These are phyloP conservation scores for Spheniscus humboldti DNA, from an alignment of 2,797 vertebrate genomes.

Conservation along the genomic window DNA sequence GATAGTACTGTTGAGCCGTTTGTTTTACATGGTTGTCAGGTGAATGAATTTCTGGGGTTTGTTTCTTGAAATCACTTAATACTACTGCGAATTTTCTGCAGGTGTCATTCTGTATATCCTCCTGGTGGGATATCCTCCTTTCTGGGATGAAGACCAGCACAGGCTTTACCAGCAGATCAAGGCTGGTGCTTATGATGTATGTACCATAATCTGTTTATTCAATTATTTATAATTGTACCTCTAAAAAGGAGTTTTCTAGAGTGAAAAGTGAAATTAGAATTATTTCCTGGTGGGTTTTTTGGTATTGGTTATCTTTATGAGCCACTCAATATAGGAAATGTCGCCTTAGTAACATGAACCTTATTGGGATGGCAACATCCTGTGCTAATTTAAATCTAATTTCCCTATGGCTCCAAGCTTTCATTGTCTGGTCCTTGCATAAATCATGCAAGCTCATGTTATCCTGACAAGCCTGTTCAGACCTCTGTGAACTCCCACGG, in stretches of 20 bases:
- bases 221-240: background rate
- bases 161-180: constrained; percentile 98
- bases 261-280: background rate
- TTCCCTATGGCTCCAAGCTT: background rate
- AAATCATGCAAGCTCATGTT: background rate
- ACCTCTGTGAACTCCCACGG: background rate
- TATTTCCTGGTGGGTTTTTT: background rate
- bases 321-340: background rate
- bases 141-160: constrained; percentile 98
- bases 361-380: background rate
- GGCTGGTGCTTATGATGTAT: constrained; percentile 94
- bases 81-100: constrained; percentile 52
- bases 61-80: constrained; percentile 39
- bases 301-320: background rate
- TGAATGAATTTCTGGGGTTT: background rate
- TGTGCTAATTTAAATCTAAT: background rate
- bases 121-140: constrained; percentile 94
- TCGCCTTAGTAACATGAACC: background rate
- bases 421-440: background rate
- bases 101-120: constrained; percentile 97
- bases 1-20: background rate
- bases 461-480: background rate
- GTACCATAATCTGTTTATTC: constrained; percentile 14
- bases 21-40: background rate
- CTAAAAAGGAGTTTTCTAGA: background rate